Evolutionary conservation across 2,888 invertebrate species (phyloP).

Genomic region (Mythimna vitellina): DNA sequence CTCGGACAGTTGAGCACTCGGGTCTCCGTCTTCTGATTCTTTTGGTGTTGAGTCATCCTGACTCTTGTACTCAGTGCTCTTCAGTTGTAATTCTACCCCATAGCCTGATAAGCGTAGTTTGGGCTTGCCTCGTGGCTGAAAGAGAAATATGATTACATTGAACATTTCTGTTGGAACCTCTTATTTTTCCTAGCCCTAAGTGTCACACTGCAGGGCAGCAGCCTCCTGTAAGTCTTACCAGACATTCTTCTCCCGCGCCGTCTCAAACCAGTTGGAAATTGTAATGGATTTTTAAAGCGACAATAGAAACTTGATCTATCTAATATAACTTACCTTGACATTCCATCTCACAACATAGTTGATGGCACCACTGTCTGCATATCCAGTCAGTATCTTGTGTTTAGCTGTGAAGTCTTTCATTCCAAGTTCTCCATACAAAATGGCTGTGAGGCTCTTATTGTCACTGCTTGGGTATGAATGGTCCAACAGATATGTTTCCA

Average conservation of each 20-base stretch:
- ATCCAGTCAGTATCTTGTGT: constrained; percentile 93
- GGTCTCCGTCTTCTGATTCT: constrained; percentile 89
- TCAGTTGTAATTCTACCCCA: constrained; percentile 99
- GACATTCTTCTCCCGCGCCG: too few relatives aligned
- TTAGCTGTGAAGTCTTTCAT: constrained; percentile 93
- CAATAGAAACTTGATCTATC: not conserved
- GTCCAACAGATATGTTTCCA: constrained; percentile 94
- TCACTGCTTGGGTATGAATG: constrained; percentile 95
- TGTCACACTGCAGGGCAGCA: too few relatives aligned
- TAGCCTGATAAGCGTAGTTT: constrained; percentile 97
- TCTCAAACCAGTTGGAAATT: not conserved
- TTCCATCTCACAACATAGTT: constrained; percentile 97
- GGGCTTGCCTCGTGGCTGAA: constrained; percentile 81
- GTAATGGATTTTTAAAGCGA: not conserved
- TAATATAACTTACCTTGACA: constrained; percentile 91
- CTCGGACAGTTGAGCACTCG: constrained; percentile 78
- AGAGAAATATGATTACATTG: constrained; percentile 36
- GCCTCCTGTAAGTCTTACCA: too few relatives aligned
- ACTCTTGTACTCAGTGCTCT: constrained; percentile 99
- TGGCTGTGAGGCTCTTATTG: constrained; percentile 92
- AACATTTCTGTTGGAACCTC: not conserved
- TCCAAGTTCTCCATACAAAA: constrained; percentile 98
- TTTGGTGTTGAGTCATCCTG: constrained; percentile 97
- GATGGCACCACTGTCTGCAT: constrained; percentile 93
- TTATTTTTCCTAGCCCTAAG: too few relatives aligned